Evolutionary conservation across 1,140 invertebrate genomes (phyloP).

Genomic region (Sminthurinus signatus): DNA sequence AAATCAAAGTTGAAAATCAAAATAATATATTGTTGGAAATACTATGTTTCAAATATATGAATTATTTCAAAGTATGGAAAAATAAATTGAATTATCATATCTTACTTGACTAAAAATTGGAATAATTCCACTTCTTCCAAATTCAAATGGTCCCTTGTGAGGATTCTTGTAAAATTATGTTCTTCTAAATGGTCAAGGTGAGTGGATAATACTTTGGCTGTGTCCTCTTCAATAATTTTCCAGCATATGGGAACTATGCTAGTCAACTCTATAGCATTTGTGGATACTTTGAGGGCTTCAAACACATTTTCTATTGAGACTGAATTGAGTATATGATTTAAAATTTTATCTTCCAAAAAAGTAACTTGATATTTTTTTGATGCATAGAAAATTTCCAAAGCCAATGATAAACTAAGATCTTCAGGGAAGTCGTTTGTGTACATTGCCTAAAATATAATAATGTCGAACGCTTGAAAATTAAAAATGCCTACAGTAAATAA

Average conservation of each 20-base stretch:
- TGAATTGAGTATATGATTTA: constrained; percentile 11
- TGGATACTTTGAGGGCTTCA: constrained; percentile 26
- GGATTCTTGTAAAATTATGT: constrained; percentile 11
- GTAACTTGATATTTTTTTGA: constrained; percentile 24
- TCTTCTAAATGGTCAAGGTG: constrained; percentile 24
- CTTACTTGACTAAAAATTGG: constrained; percentile 26
- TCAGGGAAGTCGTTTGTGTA: constrained; percentile 35
- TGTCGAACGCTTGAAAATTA: too few relatives aligned
- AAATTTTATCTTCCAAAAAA: constrained; percentile 25
- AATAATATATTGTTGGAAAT: too few relatives aligned
- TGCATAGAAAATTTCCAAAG: constrained; percentile 26
- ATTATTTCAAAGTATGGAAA: too few relatives aligned
- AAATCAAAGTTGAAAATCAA: too few relatives aligned
- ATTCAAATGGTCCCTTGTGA: constrained; percentile 27
- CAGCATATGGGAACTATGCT: constrained; percentile 21
- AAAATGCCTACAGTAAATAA: too few relatives aligned
- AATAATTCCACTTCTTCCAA: constrained; percentile 31
- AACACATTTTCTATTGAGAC: constrained; percentile 28
- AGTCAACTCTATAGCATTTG: constrained; percentile 20
- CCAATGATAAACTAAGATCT: constrained; percentile 10
- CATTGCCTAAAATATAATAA: constrained; percentile 23
- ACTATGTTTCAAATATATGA: too few relatives aligned
- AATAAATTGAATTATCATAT: too few relatives aligned
- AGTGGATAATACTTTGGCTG: constrained; percentile 8
- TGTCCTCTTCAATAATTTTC: constrained; percentile 28